These are phyloP conservation scores for Rhagonycha fulva DNA, from an alignment of 2,888 invertebrate genomes.

Conservation along the genomic window DNA sequence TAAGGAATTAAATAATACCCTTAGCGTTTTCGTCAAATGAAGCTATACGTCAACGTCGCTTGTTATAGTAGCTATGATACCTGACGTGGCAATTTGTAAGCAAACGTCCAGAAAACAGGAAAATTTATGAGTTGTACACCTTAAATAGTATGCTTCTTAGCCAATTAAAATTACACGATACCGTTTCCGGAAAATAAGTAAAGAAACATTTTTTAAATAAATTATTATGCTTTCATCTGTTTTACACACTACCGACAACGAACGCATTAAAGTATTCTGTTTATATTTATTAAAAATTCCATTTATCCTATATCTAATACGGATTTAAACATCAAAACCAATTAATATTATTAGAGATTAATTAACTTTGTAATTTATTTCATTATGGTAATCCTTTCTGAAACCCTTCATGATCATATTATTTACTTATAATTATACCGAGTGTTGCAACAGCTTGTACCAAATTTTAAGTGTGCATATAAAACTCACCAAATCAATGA, in stretches of 20 bases:
- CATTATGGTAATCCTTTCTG: neutral
- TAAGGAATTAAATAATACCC: constrained; percentile 6
- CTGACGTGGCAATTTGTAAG: constrained; percentile 7
- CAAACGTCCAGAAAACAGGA: constrained; percentile 4
- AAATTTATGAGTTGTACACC: constrained; percentile 11
- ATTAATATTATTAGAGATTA: neutral
- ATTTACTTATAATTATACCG: neutral
- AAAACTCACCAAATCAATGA: neutral
- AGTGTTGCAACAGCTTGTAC: neutral
- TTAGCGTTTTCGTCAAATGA: constrained; percentile 8
- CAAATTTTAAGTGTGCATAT: neutral
- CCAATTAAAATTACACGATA: constrained; percentile 13
- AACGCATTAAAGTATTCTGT: neutral
- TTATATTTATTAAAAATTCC: neutral
- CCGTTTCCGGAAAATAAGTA: neutral
- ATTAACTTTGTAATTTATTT: neutral
- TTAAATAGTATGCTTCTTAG: neutral
- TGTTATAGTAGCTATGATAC: constrained; percentile 7
- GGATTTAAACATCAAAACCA: neutral
- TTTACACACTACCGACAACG: neutral
- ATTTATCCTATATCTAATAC: neutral
- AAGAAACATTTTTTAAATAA: neutral
- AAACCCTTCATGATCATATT: neutral
- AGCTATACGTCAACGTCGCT: constrained; percentile 11
- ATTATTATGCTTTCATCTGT: constrained; percentile 1